Conservation (phyloP, 1,140 invertebrate genomes). For the Tyrophagus putrescentiae region DNA sequence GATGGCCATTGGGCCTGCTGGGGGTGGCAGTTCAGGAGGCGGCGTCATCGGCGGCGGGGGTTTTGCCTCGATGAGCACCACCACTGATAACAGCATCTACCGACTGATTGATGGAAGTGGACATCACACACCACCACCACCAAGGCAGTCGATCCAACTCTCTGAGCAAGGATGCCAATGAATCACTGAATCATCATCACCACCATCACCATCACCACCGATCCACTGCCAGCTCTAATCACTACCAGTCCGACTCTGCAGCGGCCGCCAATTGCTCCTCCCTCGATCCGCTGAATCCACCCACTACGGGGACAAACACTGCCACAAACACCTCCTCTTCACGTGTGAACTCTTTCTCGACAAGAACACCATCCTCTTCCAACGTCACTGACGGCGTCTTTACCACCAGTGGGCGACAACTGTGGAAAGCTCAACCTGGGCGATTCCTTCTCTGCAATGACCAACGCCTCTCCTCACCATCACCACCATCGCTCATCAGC, state of each 20-base stretch:
- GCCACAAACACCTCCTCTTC: too few species aligned
- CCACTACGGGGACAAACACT: neutral
- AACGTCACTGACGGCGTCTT: too few species aligned
- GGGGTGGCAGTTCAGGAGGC: neutral
- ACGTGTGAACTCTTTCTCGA: neutral
- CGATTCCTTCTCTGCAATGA: neutral
- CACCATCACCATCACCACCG: slow-evolving; percentile 24
- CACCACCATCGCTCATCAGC: slow-evolving; percentile 3
- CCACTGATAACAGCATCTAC: slow-evolving; percentile 5
- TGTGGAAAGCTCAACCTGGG: too few species aligned
- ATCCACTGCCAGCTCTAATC: slow-evolving; percentile 30
- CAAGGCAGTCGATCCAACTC: slow-evolving; percentile 11
- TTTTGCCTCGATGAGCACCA: neutral
- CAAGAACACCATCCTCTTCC: neutral
- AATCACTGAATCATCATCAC: neutral
- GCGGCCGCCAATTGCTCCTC: neutral
- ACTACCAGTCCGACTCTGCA: slow-evolving; percentile 26
- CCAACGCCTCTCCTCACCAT: slow-evolving; percentile 5
- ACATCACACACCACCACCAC: neutral
- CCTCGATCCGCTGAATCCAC: neutral
- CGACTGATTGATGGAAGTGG: neutral
- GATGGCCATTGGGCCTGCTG: neutral
- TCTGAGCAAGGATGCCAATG: neutral
- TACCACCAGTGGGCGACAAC: neutral
- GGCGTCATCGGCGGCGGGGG: neutral